Base-by-base conservation (phyloP, 2,888 invertebrate genomes). In the Anoncus sp. region DNA sequence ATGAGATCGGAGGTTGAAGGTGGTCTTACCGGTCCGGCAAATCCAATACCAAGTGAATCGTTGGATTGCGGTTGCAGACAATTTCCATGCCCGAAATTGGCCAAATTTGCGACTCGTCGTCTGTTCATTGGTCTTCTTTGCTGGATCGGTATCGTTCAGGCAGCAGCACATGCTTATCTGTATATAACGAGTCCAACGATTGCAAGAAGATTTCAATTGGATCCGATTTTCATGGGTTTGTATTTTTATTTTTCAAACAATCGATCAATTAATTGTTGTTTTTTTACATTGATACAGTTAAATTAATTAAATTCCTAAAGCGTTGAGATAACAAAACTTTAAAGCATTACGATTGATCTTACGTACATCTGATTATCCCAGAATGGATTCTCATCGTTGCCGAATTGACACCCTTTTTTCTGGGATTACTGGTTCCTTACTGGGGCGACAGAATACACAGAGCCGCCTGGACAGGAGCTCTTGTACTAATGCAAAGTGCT, bases 361-460 rank as follows among this genome's bases (percentile, higher is more conserved):
- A 51, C n/a, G n/a, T 14, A 12, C 1, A 10, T 53, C 2, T 22
- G 31, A 47, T 47, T 16, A 6, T 31, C 6, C 16, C 83, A 95
- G 95, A 93, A 85, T 94, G 94, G 94, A 86, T 94, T 1, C 85
- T 94, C 31, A 92, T 93, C 5, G 88, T 91, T 57, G 92, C 93
- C 76, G 93, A 93, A 47, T 88, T 94, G 4, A 92, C 93, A 59
- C 93, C 93, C 78, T 92, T 93, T 3, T 24, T 93, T 4, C 89
- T 93, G 43, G 94, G 93, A 0, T 81, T 94, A 22, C 69, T 89
- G 1, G 88, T 94, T 16, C 92, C 94, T 7, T 93, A 94, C 83
- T 94, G 93, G 92, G 94, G 94, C 0, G 92, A 93, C 79, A 91
- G 92, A 85, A 92, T 93, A 43, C 94, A 94, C 85, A 92, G 94